Evolutionary conservation across 2,113 vertebrate genomes (phyloP), one percentile per base, ranked within the genome.

Genomic region (Strix aluco): DNA sequence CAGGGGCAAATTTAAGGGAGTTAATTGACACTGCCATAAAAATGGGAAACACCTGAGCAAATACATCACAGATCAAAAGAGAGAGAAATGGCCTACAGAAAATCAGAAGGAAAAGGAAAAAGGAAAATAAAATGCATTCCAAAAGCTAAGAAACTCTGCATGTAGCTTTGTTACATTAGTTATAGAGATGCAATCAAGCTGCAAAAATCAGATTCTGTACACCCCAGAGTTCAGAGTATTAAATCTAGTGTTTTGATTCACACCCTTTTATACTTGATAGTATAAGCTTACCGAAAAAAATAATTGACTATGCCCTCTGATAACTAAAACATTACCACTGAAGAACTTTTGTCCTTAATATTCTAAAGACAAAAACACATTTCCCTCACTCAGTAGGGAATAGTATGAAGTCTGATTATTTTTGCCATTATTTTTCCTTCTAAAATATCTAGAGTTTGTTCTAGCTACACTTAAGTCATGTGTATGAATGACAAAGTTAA

Each of bases 1-100:
- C 42, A 87, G 83, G 63, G 57, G 91, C 71, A 96, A 96, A 93
- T 91, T 92, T 95, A 94, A 97, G 42, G 51, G 88, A 94, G 66
- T 95, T 97, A 97, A 97, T 97, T 97, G 97, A 95, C 87, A 83
- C 80, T 92, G 95, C 80, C 89, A 86, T 91, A 95, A 96, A 96
- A 97, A 97, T 97, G 91, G 88, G 96, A 97, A 97, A 97, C 97
- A 97, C 96, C 96, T 97, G 97, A 97, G 85, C 88, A 97, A 97
- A 97, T 97, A 97, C 54, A 95, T 92, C 83, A 78, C 9, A 95
- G 96, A 97, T 96, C 96, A 97, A 97, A 96, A 95, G 85, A 61
- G 51, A 74, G 40, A 86, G 82, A 95, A 97, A 93, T 95, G 49
- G 54, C 49, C 49, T 80, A 91, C 46, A 92, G 89, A 96, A 96